A percentile compares a stretch with the other conserved stretches of the same genome.
Evolutionary conservation across 53 echinoderm and acorn worm species (phyloP).

Genomic region (Stichopus horrens): DNA sequence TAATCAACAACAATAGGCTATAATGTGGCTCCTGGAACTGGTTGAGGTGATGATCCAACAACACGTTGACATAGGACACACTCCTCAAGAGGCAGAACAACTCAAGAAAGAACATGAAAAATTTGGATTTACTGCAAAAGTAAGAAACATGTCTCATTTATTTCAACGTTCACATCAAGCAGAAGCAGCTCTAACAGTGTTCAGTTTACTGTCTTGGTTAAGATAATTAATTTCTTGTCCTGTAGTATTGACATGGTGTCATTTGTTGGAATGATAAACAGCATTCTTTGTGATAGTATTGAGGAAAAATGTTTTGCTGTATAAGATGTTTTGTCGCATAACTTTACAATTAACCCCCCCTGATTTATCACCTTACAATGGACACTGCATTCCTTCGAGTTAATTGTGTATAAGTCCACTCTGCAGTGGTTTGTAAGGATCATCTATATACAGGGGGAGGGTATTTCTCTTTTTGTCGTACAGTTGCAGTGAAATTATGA

Average conservation of each 20-base stretch:
- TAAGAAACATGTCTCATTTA: constrained; percentile 44
- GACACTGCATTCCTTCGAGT: too few relatives aligned
- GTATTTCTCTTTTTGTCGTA: too few relatives aligned
- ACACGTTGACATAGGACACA: constrained; percentile 75
- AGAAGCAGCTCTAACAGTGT: neutral
- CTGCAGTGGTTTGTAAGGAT: too few relatives aligned
- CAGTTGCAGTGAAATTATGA: too few relatives aligned
- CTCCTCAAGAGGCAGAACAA: constrained; percentile 77
- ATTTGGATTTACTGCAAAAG: constrained; percentile 90
- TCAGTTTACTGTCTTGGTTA: neutral
- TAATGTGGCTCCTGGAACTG: constrained; percentile 85
- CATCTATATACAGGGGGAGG: too few relatives aligned
- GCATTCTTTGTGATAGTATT: too few relatives aligned
- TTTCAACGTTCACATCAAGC: neutral
- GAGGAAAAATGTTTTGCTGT: too few relatives aligned
- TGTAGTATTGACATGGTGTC: neutral
- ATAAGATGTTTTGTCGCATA: too few relatives aligned
- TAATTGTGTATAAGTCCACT: too few relatives aligned
- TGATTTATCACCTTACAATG: too few relatives aligned
- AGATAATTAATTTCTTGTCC: neutral
- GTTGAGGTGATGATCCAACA: constrained; percentile 78
- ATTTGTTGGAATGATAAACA: too few relatives aligned
- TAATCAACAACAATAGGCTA: constrained; percentile 60
- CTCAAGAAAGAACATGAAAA: constrained; percentile 77
- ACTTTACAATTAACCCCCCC: too few relatives aligned